phyloP scores from a whole-genome alignment of 2,888 invertebrate species.

The Ferdinandea cuprea region DNA sequence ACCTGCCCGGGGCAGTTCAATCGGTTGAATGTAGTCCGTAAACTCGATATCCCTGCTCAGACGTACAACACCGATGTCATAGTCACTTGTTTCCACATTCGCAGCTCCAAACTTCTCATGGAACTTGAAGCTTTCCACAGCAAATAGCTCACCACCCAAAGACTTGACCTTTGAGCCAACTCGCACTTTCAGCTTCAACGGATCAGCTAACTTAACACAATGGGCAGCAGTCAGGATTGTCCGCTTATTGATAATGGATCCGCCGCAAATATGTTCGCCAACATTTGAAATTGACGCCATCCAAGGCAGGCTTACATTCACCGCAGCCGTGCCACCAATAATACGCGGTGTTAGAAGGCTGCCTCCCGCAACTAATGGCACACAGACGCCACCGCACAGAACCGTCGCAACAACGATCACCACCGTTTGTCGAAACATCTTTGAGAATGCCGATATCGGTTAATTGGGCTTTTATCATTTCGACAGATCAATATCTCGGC shows the following conservation, averaged over 20 bases:
- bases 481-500: constrained; percentile 7
- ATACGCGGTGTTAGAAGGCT: constrained; percentile 75
- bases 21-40: constrained; percentile 81
- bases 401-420: constrained; percentile 34
- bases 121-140: constrained; percentile 71
- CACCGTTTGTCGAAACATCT: constrained; percentile 52
- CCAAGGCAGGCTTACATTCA: constrained; percentile 79
- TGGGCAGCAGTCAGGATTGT: constrained; percentile 81
- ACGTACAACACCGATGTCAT: constrained; percentile 85
- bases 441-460: background rate
- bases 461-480: constrained; percentile 33
- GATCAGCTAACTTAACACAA: constrained; percentile 75
- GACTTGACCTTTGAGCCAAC: constrained; percentile 76
- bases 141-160: constrained; percentile 73
- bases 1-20: constrained; percentile 77
- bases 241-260: constrained; percentile 79
- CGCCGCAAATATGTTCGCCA: constrained; percentile 79
- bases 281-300: constrained; percentile 78
- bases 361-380: background rate
- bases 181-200: constrained; percentile 75
- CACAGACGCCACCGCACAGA: constrained; percentile 22
- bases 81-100: constrained; percentile 82
- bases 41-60: constrained; percentile 83
- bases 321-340: constrained; percentile 80
- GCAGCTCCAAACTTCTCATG: constrained; percentile 74